Conservation (phyloP, 2,888 invertebrate species). For the Ennomos quercinarius region DNA sequence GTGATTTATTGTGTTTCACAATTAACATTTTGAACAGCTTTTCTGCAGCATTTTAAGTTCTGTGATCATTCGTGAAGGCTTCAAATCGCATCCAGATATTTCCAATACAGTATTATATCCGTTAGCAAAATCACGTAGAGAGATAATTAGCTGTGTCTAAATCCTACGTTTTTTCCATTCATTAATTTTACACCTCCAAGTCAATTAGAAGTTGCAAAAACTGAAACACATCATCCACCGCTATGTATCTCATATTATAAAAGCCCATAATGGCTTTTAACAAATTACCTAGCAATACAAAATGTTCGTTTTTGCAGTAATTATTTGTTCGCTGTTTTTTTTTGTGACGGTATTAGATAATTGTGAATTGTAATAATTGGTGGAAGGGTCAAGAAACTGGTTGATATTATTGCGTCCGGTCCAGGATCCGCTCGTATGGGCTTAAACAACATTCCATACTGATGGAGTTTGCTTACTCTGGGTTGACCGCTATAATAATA, state of each 20-base stretch:
- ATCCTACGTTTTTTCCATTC: conserved; percentile 32
- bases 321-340: conserved; percentile 53
- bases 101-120: conserved; percentile 18
- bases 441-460: conserved; percentile 26
- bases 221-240: conserved; percentile 36
- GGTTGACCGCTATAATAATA: conserved; percentile 34
- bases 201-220: conserved; percentile 42
- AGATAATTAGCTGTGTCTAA: conserved; percentile 35
- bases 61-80: conserved; percentile 1
- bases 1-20: too few relatives aligned
- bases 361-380: conserved; percentile 54
- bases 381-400: conserved; percentile 63
- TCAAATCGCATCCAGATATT: conserved; percentile 9
- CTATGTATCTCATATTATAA: conserved; percentile 40
- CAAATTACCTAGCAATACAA: conserved; percentile 40
- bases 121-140: conserved; percentile 29
- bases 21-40: too few relatives aligned
- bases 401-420: conserved; percentile 59
- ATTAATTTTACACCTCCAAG: conserved; percentile 39
- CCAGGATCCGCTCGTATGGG: conserved; percentile 57
- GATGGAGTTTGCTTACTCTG: conserved; percentile 42
- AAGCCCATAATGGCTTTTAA: conserved; percentile 39
- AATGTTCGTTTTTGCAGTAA: conserved; percentile 49
- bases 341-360: conserved; percentile 54
- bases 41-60: neutral